Percentiles rank a stretch among this genome's conserved stretches.
These are phyloP conservation scores for Bombyx mandarina DNA, from an alignment of 1,140 invertebrate genomes.

Conservation along the genomic window DNA sequence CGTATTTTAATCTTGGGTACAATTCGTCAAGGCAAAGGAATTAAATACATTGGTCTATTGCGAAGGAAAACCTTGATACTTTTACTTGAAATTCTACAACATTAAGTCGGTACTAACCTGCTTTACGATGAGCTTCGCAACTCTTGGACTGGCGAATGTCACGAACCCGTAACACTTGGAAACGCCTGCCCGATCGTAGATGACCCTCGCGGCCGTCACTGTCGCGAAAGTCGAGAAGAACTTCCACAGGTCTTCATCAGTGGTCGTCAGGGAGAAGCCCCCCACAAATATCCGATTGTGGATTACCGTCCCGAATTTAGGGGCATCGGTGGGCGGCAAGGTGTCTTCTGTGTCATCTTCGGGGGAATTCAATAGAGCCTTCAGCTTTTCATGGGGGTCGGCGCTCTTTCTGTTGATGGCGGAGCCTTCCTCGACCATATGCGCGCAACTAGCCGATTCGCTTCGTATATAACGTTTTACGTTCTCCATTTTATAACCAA, in stretches of 20 bases:
- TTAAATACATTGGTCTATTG: too few species aligned
- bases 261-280: slow-evolving; percentile 90
- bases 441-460: slow-evolving; percentile 60
- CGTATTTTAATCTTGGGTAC: too few species aligned
- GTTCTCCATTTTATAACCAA: slow-evolving; percentile 40
- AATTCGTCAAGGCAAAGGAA: too few species aligned
- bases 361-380: slow-evolving; percentile 56
- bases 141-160: slow-evolving; percentile 81
- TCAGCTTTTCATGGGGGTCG: slow-evolving; percentile 58
- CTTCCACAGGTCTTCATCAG: slow-evolving; percentile 85
- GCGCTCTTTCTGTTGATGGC: slow-evolving; percentile 48
- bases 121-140: slow-evolving; percentile 65
- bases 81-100: not conserved
- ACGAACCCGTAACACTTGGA: slow-evolving; percentile 97
- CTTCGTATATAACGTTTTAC: slow-evolving; percentile 57
- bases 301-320: slow-evolving; percentile 85
- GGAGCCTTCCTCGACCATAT: slow-evolving; percentile 58
- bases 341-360: slow-evolving; percentile 61
- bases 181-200: slow-evolving; percentile 92
- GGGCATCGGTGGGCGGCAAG: slow-evolving; percentile 73
- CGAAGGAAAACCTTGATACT: too few species aligned
- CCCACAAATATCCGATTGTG: slow-evolving; percentile 96
- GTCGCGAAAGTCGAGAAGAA: slow-evolving; percentile 90
- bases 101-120: slow-evolving; percentile 37
- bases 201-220: slow-evolving; percentile 95